Evolutionary conservation across 2,888 invertebrate species (phyloP).

Genomic region (Lumbricus terrestris): DNA sequence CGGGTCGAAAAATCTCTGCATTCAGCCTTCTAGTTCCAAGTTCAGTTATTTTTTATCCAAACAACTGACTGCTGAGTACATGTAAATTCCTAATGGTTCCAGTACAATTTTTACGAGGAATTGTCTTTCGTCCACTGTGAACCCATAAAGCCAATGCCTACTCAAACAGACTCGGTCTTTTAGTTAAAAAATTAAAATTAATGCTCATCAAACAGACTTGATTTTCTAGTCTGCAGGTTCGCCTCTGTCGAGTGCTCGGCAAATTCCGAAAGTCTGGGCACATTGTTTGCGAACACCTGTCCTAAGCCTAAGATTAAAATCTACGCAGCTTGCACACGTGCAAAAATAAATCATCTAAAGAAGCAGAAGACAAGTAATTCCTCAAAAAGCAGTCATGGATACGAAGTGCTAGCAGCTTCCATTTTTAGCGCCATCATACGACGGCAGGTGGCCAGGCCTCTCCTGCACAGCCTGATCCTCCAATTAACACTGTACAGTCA

Average conservation of each 20-base stretch:
- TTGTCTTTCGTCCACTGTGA: not conserved
- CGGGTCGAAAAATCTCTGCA: not conserved
- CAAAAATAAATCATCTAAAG: not conserved
- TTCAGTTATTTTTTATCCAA: not conserved
- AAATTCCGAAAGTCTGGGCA: no score
- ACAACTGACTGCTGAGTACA: not conserved
- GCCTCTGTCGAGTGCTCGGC: no score
- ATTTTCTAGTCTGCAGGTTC: no score
- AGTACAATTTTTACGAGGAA: not conserved
- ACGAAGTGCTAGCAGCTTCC: no score
- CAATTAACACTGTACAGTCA: no score
- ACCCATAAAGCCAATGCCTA: not conserved
- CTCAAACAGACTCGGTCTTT: no score
- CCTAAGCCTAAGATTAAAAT: not conserved
- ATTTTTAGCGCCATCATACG: no score
- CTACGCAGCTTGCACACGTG: not conserved
- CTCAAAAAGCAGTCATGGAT: not conserved
- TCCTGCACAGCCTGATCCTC: no score
- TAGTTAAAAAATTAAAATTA: no score
- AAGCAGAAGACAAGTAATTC: not conserved
- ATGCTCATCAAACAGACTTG: no score
- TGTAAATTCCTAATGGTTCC: not conserved
- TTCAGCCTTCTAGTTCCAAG: not conserved
- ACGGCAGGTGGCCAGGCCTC: no score
- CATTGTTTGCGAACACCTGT: no score